Evolutionary conservation across 2,797 vertebrate species (phyloP).

Genomic region (Pipistrellus pygmaeus): DNA sequence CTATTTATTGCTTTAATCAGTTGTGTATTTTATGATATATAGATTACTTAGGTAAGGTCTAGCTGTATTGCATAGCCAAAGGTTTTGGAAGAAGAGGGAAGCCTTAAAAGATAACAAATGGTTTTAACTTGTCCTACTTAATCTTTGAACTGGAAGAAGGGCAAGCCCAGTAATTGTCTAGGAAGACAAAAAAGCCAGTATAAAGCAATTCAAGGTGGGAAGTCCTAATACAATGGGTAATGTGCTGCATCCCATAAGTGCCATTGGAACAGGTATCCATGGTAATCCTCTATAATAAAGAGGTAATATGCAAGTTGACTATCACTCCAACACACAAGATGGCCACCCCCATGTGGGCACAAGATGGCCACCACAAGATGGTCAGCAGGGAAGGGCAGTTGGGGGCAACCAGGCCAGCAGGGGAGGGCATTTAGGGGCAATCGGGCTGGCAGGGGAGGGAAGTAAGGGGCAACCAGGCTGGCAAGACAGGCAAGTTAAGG

Average conservation of each 20-base stretch:
- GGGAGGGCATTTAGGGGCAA: no score
- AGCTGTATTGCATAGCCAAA: slow-evolving; percentile 36
- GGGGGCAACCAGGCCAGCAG: no score
- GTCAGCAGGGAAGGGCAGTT: no score
- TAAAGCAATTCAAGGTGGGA: slow-evolving; percentile 43
- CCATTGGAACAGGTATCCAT: slow-evolving; percentile 32
- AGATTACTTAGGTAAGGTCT: slow-evolving; percentile 13
- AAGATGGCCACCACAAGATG: no score
- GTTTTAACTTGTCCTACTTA: slow-evolving; percentile 52
- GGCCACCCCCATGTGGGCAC: no score
- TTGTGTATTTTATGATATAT: slow-evolving; percentile 62
- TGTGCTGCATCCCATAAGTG: not conserved
- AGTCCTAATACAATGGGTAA: slow-evolving; percentile 21
- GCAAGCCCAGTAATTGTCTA: slow-evolving; percentile 11
- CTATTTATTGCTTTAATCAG: slow-evolving; percentile 58
- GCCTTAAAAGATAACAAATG: slow-evolving; percentile 15
- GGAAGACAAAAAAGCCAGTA: slow-evolving; percentile 45
- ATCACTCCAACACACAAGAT: no score
- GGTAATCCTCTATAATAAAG: not conserved
- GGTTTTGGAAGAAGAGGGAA: slow-evolving; percentile 60
- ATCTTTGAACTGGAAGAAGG: slow-evolving; percentile 54
- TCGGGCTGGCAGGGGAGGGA: no score
- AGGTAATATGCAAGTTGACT: no score
- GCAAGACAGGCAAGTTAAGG: no score
- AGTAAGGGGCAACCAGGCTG: no score